Conservation (phyloP, 2,888 invertebrate species). For the Perizoma flavofasciatum region DNA sequence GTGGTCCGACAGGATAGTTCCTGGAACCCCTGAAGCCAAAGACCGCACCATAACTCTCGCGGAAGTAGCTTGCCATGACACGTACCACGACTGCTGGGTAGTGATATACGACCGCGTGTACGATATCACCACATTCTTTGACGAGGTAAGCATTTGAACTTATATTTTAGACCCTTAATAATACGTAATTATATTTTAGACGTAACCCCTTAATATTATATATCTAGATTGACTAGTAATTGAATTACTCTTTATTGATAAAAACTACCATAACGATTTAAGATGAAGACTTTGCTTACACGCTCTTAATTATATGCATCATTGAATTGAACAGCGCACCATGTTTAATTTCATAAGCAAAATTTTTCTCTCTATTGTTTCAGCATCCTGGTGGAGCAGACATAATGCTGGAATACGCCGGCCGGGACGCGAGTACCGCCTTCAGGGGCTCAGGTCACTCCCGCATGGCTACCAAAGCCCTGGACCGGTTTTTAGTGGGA, state of each 20-base stretch:
- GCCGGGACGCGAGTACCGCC: slow-evolving; percentile 92
- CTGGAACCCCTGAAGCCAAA: slow-evolving; percentile 65
- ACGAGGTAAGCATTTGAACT: slow-evolving; percentile 78
- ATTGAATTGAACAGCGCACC: no score
- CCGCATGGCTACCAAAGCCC: slow-evolving; percentile 83
- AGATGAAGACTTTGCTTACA: no score
- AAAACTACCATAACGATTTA: no score
- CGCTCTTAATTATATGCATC: no score
- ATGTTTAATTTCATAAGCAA: slow-evolving; percentile 2
- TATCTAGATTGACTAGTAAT: no score
- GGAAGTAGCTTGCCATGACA: slow-evolving; percentile 91
- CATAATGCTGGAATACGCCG: slow-evolving; percentile 92
- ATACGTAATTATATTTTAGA: slow-evolving; percentile 12
- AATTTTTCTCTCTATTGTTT: slow-evolving; percentile 47
- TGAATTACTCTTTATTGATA: neutral
- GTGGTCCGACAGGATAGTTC: slow-evolving; percentile 57
- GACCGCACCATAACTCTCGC: slow-evolving; percentile 85
- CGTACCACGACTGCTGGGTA: slow-evolving; percentile 90
- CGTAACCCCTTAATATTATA: neutral
- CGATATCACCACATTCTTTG: slow-evolving; percentile 90
- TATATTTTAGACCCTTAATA: slow-evolving; percentile 5
- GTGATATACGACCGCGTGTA: slow-evolving; percentile 94
- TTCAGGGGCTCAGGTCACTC: slow-evolving; percentile 93
- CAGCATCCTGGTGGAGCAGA: slow-evolving; percentile 94
- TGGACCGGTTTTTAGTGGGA: slow-evolving; percentile 90